Evolutionary conservation across 53 echinoderm and acorn worm genomes (phyloP), one percentile per base, ranked within the genome.

Genomic region (Mesocentrotus franciscanus): DNA sequence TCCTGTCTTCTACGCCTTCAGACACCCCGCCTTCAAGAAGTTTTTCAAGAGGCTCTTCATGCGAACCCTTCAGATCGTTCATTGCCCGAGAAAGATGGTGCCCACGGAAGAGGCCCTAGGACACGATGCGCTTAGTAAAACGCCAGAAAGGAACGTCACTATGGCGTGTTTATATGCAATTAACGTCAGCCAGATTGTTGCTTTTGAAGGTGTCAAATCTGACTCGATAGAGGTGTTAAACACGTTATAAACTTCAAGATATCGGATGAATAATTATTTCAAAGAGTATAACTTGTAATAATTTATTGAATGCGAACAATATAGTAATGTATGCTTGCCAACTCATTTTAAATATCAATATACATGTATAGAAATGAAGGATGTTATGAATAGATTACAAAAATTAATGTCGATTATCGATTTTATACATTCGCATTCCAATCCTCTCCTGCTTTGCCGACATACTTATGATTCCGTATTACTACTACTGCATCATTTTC

Each of bases 1-100:
- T 27, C 95, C 95, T 27, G 29, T 94, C 55, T 49, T 94, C 27
- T 94, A 94, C 42, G 95, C 95, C 49, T 94, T 85, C 87, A 94
- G 64, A 49, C 95, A 94, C 29, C 95, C 95, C 10, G 95, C 87
- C 62, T 94, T 85, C 56, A 85, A 87, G 70, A 85, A 64, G 66
- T 60, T 85, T 34, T 79, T 93, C 62, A 22, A 10, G 81, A 33
- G 62, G 59, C 49, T 93, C 14, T 22, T 93, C 36, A 79, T 55
- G 81, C 30, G 79, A 14, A 10, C 58, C 30, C 81, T 93, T 29
- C 27, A 57, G 59, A n/a, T 42, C 33, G 59, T 78, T 17, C 55
- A 78, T 8, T 93, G 93, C 42, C 92, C 34, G 4, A 39, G 34
- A 7, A 66, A 91, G 62, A 32, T 57, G 10, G 5, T 87, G 24